Conservation (phyloP, 2,888 invertebrate genomes). For the Tetrapedia diversipes region DNA sequence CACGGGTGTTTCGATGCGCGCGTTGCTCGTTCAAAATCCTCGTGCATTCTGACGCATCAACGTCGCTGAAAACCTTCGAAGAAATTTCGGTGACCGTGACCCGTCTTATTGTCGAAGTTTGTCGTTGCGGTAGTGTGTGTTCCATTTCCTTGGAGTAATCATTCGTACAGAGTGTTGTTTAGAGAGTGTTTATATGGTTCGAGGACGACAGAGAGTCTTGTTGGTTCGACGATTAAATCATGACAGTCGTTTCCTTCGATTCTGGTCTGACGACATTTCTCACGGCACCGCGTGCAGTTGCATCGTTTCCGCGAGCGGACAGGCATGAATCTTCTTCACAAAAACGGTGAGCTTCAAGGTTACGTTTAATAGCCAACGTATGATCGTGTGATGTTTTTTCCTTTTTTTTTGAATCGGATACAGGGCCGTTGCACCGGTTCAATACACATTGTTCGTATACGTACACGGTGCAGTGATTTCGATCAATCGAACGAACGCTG, state of each 20-base stretch:
- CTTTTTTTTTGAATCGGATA: too few species aligned
- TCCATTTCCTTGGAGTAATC: not conserved
- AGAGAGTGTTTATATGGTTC: not conserved
- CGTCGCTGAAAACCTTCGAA: not conserved
- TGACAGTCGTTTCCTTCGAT: slow-evolving; percentile 35
- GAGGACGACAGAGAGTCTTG: slow-evolving; percentile 1
- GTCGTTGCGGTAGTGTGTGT: not conserved
- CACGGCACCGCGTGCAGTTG: not conserved
- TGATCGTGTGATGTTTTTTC: slow-evolving; percentile 11
- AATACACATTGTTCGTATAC: not conserved
- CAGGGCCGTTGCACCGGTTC: not conserved
- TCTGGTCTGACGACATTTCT: slow-evolving; percentile 28
- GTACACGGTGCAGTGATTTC: slow-evolving; percentile 5
- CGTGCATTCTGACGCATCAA: slow-evolving; percentile 20
- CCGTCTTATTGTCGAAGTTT: not conserved
- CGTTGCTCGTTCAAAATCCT: slow-evolving; percentile 49
- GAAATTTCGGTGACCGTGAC: not conserved
- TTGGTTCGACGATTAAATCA: slow-evolving; percentile 30
- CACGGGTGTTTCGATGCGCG: slow-evolving; percentile 61
- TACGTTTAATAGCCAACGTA: slow-evolving; percentile 6
- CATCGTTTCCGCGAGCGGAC: slow-evolving; percentile 3
- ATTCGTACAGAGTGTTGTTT: not conserved
- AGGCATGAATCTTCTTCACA: not conserved
- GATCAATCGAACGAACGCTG: slow-evolving; percentile 15
- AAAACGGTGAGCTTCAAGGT: slow-evolving; percentile 6